phyloP scores from a whole-genome alignment of 2,113 vertebrate genomes.

The Mobula birostris region DNA sequence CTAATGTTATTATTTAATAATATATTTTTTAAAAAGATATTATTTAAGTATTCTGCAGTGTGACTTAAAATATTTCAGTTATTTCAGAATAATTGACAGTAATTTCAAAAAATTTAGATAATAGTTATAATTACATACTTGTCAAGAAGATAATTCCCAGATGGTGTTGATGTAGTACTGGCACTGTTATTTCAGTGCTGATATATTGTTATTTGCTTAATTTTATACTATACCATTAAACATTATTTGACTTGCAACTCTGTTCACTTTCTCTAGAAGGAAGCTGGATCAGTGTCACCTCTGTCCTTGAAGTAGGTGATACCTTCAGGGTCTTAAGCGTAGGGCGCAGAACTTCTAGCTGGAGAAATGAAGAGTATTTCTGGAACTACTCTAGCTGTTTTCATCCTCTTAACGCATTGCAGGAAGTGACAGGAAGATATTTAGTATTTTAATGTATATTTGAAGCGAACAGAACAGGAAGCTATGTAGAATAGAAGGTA shows the following conservation, averaged over 20 bases:
- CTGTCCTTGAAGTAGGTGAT: constrained; percentile 22
- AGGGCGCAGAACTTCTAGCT: constrained; percentile 16
- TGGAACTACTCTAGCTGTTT: constrained; percentile 28
- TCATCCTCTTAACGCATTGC: constrained; percentile 3
- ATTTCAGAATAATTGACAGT: not conserved
- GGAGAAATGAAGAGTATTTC: constrained; percentile 29
- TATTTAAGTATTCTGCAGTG: not conserved
- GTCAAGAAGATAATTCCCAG: not conserved
- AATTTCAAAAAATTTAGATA: not conserved
- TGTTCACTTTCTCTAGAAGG: constrained; percentile 25
- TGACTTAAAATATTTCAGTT: not conserved
- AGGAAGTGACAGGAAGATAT: constrained; percentile 30
- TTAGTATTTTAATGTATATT: constrained; percentile 29
- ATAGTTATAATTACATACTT: not conserved
- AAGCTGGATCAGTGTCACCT: constrained; percentile 29
- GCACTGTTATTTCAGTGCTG: not conserved
- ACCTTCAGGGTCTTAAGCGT: constrained; percentile 17
- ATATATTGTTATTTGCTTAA: constrained; percentile 17
- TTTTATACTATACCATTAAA: not conserved
- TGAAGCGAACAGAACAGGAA: constrained; percentile 12
- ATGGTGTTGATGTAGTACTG: not conserved
- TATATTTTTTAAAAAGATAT: too few relatives aligned
- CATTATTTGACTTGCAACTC: not conserved
- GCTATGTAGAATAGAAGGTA: constrained; percentile 31
- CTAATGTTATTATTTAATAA: too few relatives aligned